Evolutionary conservation across 1,140 invertebrate species (phyloP), one percentile per base, ranked within the genome.

Genomic region (Cardiocondyla obscurior): DNA sequence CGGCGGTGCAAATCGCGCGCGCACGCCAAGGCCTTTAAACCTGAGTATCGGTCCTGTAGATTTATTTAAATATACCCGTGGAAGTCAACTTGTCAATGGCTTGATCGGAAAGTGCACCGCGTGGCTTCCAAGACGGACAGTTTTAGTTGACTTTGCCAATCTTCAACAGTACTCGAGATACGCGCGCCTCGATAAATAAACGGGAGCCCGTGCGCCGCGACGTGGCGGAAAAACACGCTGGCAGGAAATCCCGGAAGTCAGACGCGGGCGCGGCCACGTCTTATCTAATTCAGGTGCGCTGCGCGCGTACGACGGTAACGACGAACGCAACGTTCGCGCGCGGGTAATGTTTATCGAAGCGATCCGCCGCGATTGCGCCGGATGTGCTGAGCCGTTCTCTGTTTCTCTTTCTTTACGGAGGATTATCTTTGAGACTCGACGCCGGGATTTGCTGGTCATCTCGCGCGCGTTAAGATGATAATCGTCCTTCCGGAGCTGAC

Each of bases 211-310:
- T 25, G 14, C 19, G 22, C 12, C 30, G 6, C 5, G 33, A 6
- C 8, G 14, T 39, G 60, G 19, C 28, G 53, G 70, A 70, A 46
- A 79, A 72, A 79, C 22, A 82, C 60, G 53, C 42, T 46, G 69
- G 72, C 55, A 64, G 72, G 64, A 70, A 76, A 51, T 64, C 64
- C 65, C 64, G 72, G 85, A 87, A 87, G 55, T 36, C 51, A 53
- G n/a, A 67, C 36, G 76, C n/a, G 36, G 16, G 36, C 44, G 49
- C 49, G 30, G 30, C 25, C 25, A 12, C 51, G 28, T 64, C 49
- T 87, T 87, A 87, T 86, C 81, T 86, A 74, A 67, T 73, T 87
- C 72, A 79, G 46, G 65, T 86, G 81, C 72, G 83, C 83, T 55
- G 81, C 82, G 67, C 62, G 84, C 81, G 58, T 67, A 67, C 44